Evolutionary conservation across 2,888 invertebrate species (phyloP), one percentile per base, ranked within the genome.

Genomic region (Drosophila robusta): DNA sequence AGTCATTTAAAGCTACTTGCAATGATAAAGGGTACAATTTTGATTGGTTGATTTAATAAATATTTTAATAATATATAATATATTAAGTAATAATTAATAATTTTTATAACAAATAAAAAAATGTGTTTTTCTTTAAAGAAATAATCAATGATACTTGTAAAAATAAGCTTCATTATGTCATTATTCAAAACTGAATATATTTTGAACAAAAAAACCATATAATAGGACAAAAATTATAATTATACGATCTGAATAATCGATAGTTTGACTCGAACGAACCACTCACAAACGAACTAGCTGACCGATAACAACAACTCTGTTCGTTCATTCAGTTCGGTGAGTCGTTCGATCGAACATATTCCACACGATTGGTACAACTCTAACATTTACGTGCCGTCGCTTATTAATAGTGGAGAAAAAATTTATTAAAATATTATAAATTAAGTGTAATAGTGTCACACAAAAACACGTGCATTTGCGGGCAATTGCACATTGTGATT

Each of bases 361-460:
- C 52, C 18, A 16, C 34, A 8, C 39, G 44, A 54, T 41, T 46
- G 50, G 58, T 45, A 56, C 75, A 64, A 70, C 57, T 75, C 51
- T 45, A 51, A 62, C 46, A 58, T 60, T 45, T 76, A 67, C 58
- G 77, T 75, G 73, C 74, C 61, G 78, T 78, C 62, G 68, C 74
- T 73, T 52, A 47, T 49, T 58, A 55, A 67, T 66, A 38, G 58
- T 68, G 68, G 14, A 74, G 51, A 56, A 63, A 9, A 81, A 63
- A 55, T 38, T 65, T 47, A 14, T 58, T 61, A 68, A 67, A 52
- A 26, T 61, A 50, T 39, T 42, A 56, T 18, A 61, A 61, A 44
- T 62, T 52, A 38, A 58, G 46, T 51, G 64, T 46, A 69, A 55
- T 47, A 52, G 61, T 72, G 67, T 55, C 56, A 62, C 45, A 68